A percentile compares a stretch with the other conserved stretches of the same genome.
Conservation (phyloP, 2,888 invertebrate genomes). For the Drosophila multiciliata region DNA sequence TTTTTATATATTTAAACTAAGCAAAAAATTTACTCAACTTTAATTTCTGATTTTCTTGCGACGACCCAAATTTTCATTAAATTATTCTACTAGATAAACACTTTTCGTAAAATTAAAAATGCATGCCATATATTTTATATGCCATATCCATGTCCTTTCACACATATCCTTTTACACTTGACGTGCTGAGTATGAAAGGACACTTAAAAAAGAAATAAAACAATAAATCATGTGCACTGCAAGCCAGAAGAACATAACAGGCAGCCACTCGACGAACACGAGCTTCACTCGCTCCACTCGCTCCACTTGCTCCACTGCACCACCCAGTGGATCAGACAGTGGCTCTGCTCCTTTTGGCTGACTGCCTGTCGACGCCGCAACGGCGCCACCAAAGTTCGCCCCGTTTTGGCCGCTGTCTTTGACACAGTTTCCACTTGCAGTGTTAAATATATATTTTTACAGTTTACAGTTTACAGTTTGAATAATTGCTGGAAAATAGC, state of each 20-base stretch:
- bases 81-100: background rate
- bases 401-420: constrained; percentile 44
- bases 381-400: constrained; percentile 62
- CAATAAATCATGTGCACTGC: constrained; percentile 69
- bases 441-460: background rate
- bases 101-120: background rate
- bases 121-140: background rate
- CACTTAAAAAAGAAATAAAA: constrained; percentile 29
- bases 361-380: constrained; percentile 36
- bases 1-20: background rate
- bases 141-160: background rate
- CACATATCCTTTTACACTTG: background rate
- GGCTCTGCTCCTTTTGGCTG: constrained; percentile 37
- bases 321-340: constrained; percentile 29
- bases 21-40: background rate
- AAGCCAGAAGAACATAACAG: constrained; percentile 32
- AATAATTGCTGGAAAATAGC: constrained; percentile 63
- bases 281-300: background rate
- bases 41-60: background rate
- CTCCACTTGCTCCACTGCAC: constrained; percentile 2
- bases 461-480: constrained; percentile 21
- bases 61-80: background rate
- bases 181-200: constrained; percentile 15
- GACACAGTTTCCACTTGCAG: constrained; percentile 65
- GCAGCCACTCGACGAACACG: constrained; percentile 17